Percentiles rank a stretch among this genome's conserved stretches.
phyloP scores from a whole-genome alignment of 2,797 vertebrate genomes.

The Phoebastria nigripes region DNA sequence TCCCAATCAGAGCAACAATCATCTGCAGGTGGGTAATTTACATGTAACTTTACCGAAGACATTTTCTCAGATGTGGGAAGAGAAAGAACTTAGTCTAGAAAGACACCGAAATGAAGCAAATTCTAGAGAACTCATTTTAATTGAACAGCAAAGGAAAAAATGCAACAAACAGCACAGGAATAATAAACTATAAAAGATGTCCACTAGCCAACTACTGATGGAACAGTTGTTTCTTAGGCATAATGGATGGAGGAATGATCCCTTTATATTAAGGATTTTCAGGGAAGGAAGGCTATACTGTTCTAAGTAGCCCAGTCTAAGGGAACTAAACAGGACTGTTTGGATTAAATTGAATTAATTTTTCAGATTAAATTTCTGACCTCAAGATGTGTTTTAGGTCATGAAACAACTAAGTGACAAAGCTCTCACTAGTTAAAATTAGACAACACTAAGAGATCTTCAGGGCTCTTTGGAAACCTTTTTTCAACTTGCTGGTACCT shows the following conservation, averaged over 20 bases:
- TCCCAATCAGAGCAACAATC: fast-evolving
- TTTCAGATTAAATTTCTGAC: not conserved
- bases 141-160: not conserved
- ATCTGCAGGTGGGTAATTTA: not conserved
- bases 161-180: not conserved
- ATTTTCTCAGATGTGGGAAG: not conserved
- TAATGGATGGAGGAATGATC: not conserved
- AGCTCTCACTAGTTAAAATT: not conserved
- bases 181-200: not conserved
- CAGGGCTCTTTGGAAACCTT: not conserved
- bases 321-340: not conserved
- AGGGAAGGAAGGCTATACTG: not conserved
- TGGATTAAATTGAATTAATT: not conserved
- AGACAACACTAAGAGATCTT: not conserved
- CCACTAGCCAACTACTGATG: not conserved
- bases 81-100: not conserved
- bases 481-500: not conserved
- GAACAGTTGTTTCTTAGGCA: not conserved
- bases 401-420: not conserved
- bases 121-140: not conserved
- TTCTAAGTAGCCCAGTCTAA: not conserved
- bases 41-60: fast-evolving
- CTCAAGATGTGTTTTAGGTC: not conserved
- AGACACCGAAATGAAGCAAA: not conserved
- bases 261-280: not conserved